phyloP scores from a whole-genome alignment of 2,113 vertebrate genomes.

The Tichodroma muraria region DNA sequence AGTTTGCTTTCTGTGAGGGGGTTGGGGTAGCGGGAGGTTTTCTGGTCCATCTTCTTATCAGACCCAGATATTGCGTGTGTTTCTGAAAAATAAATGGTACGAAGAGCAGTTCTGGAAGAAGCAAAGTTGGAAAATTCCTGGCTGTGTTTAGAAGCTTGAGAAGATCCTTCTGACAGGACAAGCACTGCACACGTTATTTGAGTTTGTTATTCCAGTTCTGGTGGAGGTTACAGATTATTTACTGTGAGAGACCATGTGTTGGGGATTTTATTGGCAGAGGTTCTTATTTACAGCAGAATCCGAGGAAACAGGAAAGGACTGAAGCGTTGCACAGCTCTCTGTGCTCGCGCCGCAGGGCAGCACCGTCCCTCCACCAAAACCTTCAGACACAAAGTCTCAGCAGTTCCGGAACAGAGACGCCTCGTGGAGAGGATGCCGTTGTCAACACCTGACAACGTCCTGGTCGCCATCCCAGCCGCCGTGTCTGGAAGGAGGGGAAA shows the following conservation, averaged over 20 bases:
- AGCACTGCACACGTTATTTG: accelerated
- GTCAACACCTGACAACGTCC: accelerated
- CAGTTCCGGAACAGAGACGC: accelerated
- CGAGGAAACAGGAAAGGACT: background rate
- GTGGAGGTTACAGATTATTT: background rate
- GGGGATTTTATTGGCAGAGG: background rate
- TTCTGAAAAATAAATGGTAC: background rate
- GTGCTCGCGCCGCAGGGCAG: accelerated
- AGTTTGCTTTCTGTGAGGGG: accelerated
- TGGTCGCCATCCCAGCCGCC: background rate
- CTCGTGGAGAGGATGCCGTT: accelerated
- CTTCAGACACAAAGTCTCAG: accelerated
- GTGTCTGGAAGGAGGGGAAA: accelerated
- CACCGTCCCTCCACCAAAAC: background rate
- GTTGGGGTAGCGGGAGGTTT: background rate
- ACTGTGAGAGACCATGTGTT: accelerated
- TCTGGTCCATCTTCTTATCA: background rate
- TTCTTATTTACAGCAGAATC: background rate
- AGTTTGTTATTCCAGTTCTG: background rate
- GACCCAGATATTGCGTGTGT: accelerated
- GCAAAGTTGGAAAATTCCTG: background rate
- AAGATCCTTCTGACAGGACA: accelerated
- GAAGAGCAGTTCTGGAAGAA: background rate
- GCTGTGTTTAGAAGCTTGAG: background rate
- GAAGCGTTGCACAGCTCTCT: background rate